A percentile compares a stretch with the other conserved stretches of the same genome.
Evolutionary conservation across 2,888 invertebrate genomes (phyloP).

Genomic region (Octodonta nipae): DNA sequence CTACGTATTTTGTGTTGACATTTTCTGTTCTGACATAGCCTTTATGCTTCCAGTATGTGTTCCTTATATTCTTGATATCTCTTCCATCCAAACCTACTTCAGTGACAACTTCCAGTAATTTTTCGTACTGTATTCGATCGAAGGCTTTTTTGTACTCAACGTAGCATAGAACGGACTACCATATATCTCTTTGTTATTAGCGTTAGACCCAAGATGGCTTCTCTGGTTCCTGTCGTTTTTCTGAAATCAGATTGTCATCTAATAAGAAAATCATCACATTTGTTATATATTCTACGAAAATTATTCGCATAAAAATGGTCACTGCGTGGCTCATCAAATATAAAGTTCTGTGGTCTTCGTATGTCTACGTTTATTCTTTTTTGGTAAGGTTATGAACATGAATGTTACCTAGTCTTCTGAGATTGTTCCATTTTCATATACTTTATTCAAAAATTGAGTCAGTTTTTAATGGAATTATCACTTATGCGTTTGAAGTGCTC

Average conservation of each 20-base stretch:
- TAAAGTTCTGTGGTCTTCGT: too few species aligned
- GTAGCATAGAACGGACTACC: background rate
- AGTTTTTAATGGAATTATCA: too few species aligned
- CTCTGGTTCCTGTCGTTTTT: background rate
- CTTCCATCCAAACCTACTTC: background rate
- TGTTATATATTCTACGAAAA: too few species aligned
- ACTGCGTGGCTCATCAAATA: too few species aligned
- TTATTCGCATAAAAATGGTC: too few species aligned
- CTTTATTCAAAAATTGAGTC: too few species aligned
- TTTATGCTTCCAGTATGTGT: background rate
- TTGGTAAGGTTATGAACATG: too few species aligned
- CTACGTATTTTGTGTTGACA: background rate
- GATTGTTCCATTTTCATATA: too few species aligned
- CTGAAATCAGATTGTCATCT: background rate
- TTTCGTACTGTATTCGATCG: background rate
- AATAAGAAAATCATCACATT: too few species aligned
- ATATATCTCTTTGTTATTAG: background rate
- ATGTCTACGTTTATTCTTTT: too few species aligned
- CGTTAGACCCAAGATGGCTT: background rate
- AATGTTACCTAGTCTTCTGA: too few species aligned
- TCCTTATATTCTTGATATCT: background rate
- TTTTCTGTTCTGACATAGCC: background rate
- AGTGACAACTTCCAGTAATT: background rate
- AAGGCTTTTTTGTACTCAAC: background rate
- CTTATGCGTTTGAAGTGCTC: too few species aligned